Evolutionary conservation across 2,888 invertebrate species (phyloP).

Genomic region (Smittia sp.): DNA sequence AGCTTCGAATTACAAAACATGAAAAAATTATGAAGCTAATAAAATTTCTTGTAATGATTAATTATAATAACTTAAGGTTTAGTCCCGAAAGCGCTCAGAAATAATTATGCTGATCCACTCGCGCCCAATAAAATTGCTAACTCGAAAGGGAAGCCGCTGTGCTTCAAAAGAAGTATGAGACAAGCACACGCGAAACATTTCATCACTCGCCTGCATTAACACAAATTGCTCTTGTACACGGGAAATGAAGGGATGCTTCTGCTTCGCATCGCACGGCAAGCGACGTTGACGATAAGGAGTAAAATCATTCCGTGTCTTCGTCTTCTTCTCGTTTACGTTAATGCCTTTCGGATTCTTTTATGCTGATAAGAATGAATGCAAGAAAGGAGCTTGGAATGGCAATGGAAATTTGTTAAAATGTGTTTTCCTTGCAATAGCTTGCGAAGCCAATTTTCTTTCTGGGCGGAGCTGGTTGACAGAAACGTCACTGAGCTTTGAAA

Average conservation of each 20-base stretch:
- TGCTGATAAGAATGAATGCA: background rate
- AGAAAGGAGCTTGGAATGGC: background rate
- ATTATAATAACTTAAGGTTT: constrained; percentile 8
- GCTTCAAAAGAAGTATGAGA: too few species aligned
- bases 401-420: constrained; percentile 5
- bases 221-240: background rate
- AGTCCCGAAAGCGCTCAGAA: background rate
- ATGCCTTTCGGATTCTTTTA: constrained; percentile 4
- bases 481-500: too few species aligned
- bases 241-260: background rate
- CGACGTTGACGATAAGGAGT: background rate
- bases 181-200: background rate
- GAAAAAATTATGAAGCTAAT: constrained; percentile 8
- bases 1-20: constrained; percentile 1
- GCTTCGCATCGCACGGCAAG: background rate
- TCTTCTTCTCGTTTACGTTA: background rate
- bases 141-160: background rate
- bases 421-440: background rate
- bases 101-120: background rate
- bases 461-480: too few species aligned
- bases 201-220: background rate
- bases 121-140: constrained; percentile 5
- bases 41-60: constrained; percentile 2
- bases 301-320: background rate
- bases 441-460: too few species aligned